Base-by-base conservation (phyloP, 2,113 vertebrate genomes). In the Tetrao urogallus region DNA sequence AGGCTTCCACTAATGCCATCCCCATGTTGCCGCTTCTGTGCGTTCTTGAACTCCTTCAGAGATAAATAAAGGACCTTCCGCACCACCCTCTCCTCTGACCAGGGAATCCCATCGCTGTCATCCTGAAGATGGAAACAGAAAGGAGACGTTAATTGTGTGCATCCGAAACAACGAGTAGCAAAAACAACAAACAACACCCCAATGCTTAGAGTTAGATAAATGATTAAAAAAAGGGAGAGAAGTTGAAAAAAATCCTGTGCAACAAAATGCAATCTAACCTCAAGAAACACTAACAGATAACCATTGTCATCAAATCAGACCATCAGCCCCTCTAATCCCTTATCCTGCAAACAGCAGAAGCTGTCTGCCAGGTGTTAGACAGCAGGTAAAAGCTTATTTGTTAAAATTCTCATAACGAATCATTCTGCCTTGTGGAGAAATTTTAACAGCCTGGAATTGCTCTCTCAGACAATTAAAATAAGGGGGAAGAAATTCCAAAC, bases 51-150 rank as follows among this genome's bases (percentile, higher is more conserved):
- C 97, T 99, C 99, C 97, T 99, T 99, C 78, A 99, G 98, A 88
- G 99, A 99, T 93, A 99, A 98, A 97, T 99, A 99, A 86, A 99
- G 99, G 97, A 99, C 99, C 97, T 99, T 99, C 74, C 99, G 98
- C 96, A 99, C 99, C 96, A 99, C 98, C 94, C 99, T 98, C 98
- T 99, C 99, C 97, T 99, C 99, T 92, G 99, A 99, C 99, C 99
- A 99, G n/a, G 99, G 99, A 97, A 99, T 99, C 95, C 99, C 99
- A 98, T 99, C 99, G 90, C 99, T 99, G 98, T 99, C 99, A 95
- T 99, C 99, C 99, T 99, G 82, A n/a, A 91, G 18, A 65, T 63
- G 21, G 74, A 77, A 97, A 91, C 2, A 9, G 11, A 94, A 88
- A 85, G 30, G 25, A 89, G 45, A 79, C 11, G 28, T 95, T 72